Base-by-base conservation (phyloP, 2,797 vertebrate genomes). In the Rhabdomys pumilio region DNA sequence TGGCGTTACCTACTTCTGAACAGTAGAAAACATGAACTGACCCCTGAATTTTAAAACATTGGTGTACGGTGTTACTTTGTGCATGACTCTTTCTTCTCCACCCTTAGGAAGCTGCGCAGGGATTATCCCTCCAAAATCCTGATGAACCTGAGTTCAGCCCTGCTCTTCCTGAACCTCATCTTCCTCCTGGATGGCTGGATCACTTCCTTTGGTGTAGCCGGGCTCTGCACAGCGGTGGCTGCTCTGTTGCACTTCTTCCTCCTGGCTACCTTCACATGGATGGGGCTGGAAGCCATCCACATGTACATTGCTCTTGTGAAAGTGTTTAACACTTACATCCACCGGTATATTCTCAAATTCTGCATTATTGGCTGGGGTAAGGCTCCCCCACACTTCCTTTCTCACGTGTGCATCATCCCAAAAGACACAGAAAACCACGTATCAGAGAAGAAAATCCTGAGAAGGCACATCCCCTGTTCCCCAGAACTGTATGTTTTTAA, bases 231-330 rank as follows among this genome's bases (percentile, higher is more conserved):
- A 14, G 98, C 99, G 0, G 98, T 99, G 15, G 99, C 99, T 11
- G 98, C 98, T 50, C 98, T 99, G 88, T 73, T 99, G 94, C 99
- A 99, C 98, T 99, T 99, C 98, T 99, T 99, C 96, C 99, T 99
- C 95, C 98, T 99, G 47, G 99, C 99, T 5, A 99, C 99, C 44
- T 99, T 99, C 98, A 99, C 99, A 5, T 99, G 99, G 99, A 99
- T 99, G 99, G 99, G 99, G 5, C 98, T 99, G 20, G 99, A 99
- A 98, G 99, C 99, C 0, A 98, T 99, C 92, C 99, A 99, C 98
- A 99, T 99, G 99, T 99, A 99, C 98, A 99, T 99, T 67, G 99
- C 99, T 7, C 98, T 99, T 76, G 99, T 99, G 95, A 99, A 99
- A 97, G 99, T 99, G 34, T 99, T 99, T 97, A 99, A 99, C 98